Evolutionary conservation across 2,113 vertebrate species (phyloP), one percentile per base, ranked within the genome.

Genomic region (Equus quagga): DNA sequence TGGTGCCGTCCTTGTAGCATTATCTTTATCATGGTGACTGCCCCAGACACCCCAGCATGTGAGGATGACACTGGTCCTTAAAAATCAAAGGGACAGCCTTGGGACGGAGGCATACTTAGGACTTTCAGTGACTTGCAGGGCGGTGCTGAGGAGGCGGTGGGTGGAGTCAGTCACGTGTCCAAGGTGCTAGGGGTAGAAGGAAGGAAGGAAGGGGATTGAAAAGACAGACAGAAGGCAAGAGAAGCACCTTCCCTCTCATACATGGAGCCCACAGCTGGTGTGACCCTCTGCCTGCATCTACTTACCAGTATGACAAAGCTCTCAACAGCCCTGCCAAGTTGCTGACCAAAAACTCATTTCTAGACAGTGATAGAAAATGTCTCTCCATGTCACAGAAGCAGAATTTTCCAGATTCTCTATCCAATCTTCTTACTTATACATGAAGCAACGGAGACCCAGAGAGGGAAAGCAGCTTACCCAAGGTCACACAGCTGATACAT

Each of bases 351-450:
- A 96, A 23, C 44, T 73, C 60, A 73, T 88, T 89, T 83, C 62
- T 83, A 8, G 44, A 76, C 51, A 33, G 1, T 0, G 44, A 78
- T 79, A 51, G 79, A 23, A 91, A 73, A 31, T 1, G 0, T 21
- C 85, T 73, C 62, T 81, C 41, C 9, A 3, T 60, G 5, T 10
- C 72, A 58, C 17, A 19, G 46, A 78, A 65, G 75, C 41, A 83
- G 28, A 72, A 87, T 23, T 69, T 14, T 28, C 1, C 33, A 13
- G 1, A 19, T 88, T 88, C 36, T 70, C 73, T 21, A 21, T 64
- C 58, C 46, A 28, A 12, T 56, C 41, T 67, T 33, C 58, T 72
- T 65, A 76, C 28, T 91, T 31, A 73, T 8, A 24, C 2, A 0
- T 5, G 24, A 56, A 21, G 56, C 12, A 79, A 23, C 19, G 10